Conservation (phyloP, 2,888 invertebrate species). For the Theretra japonica region DNA sequence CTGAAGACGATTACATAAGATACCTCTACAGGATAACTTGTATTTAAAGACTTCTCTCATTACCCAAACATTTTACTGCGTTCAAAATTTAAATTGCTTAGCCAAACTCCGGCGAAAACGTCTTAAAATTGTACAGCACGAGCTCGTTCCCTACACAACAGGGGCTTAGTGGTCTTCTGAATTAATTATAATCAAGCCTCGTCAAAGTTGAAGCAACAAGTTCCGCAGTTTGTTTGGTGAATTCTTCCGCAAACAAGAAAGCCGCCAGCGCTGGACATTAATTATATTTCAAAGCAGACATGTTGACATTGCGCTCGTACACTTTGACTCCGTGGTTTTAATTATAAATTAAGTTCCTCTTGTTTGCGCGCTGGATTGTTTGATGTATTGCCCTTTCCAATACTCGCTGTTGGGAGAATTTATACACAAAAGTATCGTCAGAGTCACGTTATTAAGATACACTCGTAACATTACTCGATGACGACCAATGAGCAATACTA, state of each 20-base stretch:
- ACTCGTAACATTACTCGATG: too few relatives aligned
- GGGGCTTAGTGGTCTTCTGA: constrained; percentile 36
- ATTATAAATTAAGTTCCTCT: background rate
- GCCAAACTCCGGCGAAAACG: background rate
- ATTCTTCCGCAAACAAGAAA: constrained; percentile 41
- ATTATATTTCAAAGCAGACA: constrained; percentile 39
- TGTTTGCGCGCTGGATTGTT: background rate
- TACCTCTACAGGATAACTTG: too few relatives aligned
- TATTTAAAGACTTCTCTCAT: too few relatives aligned
- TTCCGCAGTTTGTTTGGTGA: constrained; percentile 45
- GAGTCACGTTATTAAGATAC: too few relatives aligned
- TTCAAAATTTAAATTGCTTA: too few relatives aligned
- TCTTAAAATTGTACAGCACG: background rate
- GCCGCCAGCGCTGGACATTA: constrained; percentile 32
- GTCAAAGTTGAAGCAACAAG: constrained; percentile 44
- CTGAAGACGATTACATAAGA: too few relatives aligned
- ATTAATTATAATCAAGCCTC: constrained; percentile 41
- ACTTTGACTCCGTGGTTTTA: constrained; percentile 10
- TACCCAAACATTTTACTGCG: too few relatives aligned
- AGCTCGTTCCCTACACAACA: background rate
- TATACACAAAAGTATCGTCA: background rate
- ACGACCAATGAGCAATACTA: too few relatives aligned
- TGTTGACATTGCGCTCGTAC: constrained; percentile 28
- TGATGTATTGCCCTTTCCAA: background rate
- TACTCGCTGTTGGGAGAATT: background rate